Conservation (phyloP, 2,888 invertebrate genomes). For the Stegana nigrithorax region DNA sequence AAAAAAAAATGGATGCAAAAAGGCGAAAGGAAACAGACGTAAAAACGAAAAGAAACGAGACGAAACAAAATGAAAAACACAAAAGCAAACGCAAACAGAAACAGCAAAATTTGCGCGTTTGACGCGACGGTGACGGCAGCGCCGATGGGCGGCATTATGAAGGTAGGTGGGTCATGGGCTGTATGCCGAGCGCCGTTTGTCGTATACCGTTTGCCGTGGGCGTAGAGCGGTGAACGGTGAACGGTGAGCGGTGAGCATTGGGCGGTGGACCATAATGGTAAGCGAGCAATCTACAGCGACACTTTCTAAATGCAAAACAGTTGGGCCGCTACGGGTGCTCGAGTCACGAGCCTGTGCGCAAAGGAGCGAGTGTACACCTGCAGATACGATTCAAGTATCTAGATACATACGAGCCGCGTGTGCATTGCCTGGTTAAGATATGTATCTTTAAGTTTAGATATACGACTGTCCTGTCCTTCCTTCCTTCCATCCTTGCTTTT, state of each 20-base stretch:
- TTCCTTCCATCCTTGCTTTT: not conserved
- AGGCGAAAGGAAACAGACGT: not conserved
- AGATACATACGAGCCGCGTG: no score
- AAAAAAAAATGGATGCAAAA: not conserved
- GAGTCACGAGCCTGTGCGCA: not conserved
- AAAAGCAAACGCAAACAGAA: no score
- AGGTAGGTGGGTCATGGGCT: no score
- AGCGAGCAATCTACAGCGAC: not conserved
- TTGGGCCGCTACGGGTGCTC: not conserved
- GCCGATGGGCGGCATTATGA: no score
- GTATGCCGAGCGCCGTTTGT: no score
- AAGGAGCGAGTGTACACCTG: not conserved
- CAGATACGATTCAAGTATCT: not conserved
- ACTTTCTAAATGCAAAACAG: slow-evolving; percentile 10
- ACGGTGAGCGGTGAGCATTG: no score
- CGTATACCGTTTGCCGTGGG: no score
- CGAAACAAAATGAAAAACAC: no score
- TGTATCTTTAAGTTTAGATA: not conserved
- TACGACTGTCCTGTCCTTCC: not conserved
- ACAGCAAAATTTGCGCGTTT: no score
- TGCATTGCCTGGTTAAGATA: not conserved
- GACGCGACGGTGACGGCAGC: no score
- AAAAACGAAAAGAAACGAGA: not conserved
- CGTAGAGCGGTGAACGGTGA: no score
- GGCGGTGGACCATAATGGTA: not conserved